Conservation (phyloP, 1,140 invertebrate species). For the Drosophila pseudoobscura region DNA sequence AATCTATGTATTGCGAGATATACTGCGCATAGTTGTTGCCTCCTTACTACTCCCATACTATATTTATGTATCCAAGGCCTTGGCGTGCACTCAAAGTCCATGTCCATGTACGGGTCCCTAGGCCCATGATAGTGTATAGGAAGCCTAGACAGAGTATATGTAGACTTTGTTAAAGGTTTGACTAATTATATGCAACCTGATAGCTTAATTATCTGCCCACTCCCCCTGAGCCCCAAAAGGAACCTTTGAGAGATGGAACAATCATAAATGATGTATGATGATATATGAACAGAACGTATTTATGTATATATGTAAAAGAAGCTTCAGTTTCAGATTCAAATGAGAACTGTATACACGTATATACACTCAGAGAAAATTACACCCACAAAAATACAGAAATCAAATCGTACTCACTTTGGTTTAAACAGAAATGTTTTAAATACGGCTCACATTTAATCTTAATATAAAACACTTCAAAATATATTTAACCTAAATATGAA, state of each 20-base stretch:
- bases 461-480: too few species aligned
- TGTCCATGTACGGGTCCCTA: slow-evolving; percentile 15
- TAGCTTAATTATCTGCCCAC: slow-evolving; percentile 54
- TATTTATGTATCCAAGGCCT: too few species aligned
- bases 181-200: slow-evolving; percentile 51
- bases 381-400: too few species aligned
- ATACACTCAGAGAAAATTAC: too few species aligned
- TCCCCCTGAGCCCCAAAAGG: slow-evolving; percentile 10
- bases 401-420: too few species aligned
- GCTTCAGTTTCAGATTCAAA: too few species aligned
- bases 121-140: slow-evolving; percentile 38
- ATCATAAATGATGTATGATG: slow-evolving; percentile 25
- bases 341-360: too few species aligned
- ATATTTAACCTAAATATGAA: too few species aligned
- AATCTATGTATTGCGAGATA: neutral
- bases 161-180: slow-evolving; percentile 66
- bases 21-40: neutral
- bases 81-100: slow-evolving; percentile 9
- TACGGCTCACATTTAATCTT: too few species aligned
- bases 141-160: slow-evolving; percentile 28
- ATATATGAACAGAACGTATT: slow-evolving; percentile 25
- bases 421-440: too few species aligned
- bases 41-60: neutral
- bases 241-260: slow-evolving; percentile 18
- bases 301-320: slow-evolving; percentile 28